These are phyloP conservation scores for Acrossocheilus wenchowensis DNA, from an alignment of 2,797 vertebrate genomes.

Conservation along the genomic window DNA sequence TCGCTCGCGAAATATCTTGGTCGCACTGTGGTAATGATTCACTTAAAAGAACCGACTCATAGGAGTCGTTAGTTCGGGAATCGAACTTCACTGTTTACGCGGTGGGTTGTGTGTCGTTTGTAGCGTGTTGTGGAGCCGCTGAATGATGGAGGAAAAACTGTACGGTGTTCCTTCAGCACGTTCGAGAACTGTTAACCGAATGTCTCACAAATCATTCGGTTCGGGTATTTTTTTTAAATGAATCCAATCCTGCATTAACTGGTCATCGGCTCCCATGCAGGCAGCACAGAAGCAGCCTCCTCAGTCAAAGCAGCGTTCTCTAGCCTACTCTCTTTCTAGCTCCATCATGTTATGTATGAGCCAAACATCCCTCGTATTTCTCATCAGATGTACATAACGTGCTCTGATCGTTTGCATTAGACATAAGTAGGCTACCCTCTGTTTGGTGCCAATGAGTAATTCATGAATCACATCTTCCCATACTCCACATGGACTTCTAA, in stretches of 20 bases:
- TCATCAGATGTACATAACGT: conserved; percentile 25
- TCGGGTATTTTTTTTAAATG: not conserved
- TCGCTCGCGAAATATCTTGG: not conserved
- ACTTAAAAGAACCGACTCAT: not conserved
- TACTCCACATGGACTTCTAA: not conserved
- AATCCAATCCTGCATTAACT: not conserved
- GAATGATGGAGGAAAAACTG: not conserved
- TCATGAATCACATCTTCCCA: conserved; percentile 27
- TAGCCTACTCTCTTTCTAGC: conserved; percentile 7
- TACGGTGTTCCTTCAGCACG: not conserved
- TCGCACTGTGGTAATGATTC: not conserved
- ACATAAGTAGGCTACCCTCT: conserved; percentile 8
- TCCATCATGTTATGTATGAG: not conserved
- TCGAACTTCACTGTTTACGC: not conserved
- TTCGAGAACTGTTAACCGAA: not conserved
- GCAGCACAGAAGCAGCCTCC: conserved; percentile 4
- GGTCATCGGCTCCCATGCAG: not conserved
- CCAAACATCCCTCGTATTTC: conserved; percentile 10
- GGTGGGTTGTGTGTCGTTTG: not conserved
- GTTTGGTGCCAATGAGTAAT: conserved; percentile 31
- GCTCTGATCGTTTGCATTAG: not conserved
- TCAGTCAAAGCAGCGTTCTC: not conserved
- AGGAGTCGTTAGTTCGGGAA: not conserved
- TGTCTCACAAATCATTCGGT: not conserved
- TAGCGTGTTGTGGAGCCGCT: not conserved